Percentiles rank a stretch among this genome's conserved stretches.
Evolutionary conservation across 2,113 vertebrate species (phyloP).

Genomic region (Plecturocebus donacophilus): DNA sequence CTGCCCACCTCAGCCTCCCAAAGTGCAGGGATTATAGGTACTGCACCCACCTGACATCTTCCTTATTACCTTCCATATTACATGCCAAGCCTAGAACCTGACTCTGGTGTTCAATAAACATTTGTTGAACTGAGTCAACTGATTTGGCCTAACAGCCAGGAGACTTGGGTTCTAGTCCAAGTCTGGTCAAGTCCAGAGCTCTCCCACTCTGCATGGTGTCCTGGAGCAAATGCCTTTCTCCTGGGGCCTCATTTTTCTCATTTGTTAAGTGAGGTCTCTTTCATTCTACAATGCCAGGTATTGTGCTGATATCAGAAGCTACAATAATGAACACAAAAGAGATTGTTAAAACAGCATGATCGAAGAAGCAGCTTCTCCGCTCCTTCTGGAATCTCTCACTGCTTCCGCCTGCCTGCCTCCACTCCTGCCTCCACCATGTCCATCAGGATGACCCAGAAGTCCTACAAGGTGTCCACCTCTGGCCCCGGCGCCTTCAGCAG

Average conservation of each 20-base stretch:
- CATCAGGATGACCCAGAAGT: no score
- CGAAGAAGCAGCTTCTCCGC: no score
- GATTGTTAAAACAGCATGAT: background rate
- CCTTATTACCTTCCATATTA: background rate
- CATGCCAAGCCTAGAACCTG: background rate
- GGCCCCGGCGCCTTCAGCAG: no score
- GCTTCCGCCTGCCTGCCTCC: no score
- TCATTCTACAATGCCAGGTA: background rate
- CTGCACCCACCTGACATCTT: no score
- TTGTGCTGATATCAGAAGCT: background rate
- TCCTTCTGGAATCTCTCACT: no score
- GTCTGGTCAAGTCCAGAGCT: background rate
- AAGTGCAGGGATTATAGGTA: no score
- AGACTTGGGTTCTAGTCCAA: background rate
- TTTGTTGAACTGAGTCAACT: background rate
- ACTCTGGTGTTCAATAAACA: background rate
- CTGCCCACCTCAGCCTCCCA: no score
- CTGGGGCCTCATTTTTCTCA: background rate
- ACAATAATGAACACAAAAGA: background rate
- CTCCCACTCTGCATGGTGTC: background rate
- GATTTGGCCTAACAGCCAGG: background rate
- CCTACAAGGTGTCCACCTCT: no score
- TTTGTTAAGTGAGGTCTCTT: background rate
- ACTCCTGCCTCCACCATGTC: no score
- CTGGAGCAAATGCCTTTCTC: background rate